Evolutionary conservation across 2,113 vertebrate species (phyloP).

Genomic region (Boulengeromyrus knoepffleri): DNA sequence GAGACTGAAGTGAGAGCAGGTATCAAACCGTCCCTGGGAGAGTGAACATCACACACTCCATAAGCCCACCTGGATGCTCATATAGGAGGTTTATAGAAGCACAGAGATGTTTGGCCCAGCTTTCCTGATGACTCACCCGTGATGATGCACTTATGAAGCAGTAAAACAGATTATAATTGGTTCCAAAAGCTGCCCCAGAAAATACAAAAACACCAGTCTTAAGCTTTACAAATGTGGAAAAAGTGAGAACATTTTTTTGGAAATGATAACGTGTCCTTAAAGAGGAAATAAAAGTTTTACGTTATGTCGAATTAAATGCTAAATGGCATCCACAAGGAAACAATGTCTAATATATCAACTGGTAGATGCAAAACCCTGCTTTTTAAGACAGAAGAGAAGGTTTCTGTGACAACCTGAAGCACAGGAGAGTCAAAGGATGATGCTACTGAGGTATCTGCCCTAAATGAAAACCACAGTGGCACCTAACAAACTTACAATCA

Average conservation of each 20-base stretch:
- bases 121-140: slow-evolving; percentile 54
- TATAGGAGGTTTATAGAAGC: slow-evolving; percentile 40
- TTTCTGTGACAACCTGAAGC: background rate
- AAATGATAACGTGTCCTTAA: background rate
- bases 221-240: slow-evolving; percentile 21
- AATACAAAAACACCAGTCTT: slow-evolving; percentile 28
- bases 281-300: background rate
- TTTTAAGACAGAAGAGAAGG: background rate
- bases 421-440: background rate
- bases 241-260: background rate
- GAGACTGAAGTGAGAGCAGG: background rate
- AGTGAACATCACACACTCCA: slow-evolving; percentile 32
- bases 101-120: slow-evolving; percentile 43
- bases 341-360: background rate
- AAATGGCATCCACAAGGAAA: background rate
- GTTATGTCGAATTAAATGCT: background rate
- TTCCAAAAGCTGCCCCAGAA: slow-evolving; percentile 8
- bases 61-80: slow-evolving; percentile 54
- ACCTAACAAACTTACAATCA: slow-evolving; percentile 1
- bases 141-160: slow-evolving; percentile 46
- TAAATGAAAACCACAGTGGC: background rate
- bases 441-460: background rate
- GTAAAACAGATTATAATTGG: slow-evolving; percentile 37
- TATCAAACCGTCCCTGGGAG: slow-evolving; percentile 1
- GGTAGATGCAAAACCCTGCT: background rate